phyloP scores from a whole-genome alignment of 2,888 invertebrate species.

The Plagodis dolabraria region DNA sequence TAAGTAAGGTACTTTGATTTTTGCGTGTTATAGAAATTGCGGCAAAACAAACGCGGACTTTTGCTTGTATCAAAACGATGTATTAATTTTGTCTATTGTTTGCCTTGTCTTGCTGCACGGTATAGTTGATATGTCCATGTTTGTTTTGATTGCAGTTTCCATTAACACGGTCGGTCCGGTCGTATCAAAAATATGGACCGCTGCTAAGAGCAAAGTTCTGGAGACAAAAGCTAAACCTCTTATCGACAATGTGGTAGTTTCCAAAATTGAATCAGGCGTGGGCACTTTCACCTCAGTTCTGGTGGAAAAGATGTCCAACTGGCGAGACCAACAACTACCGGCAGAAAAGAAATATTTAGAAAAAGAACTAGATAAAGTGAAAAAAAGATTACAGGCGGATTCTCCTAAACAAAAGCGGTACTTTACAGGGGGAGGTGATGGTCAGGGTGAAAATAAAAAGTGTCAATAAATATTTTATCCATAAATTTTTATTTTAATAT shows the following conservation, averaged over 20 bases:
- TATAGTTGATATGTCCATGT: slow-evolving; percentile 39
- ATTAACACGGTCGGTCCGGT: slow-evolving; percentile 59
- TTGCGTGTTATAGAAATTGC: slow-evolving; percentile 52
- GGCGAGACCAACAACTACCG: slow-evolving; percentile 57
- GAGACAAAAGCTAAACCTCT: slow-evolving; percentile 54
- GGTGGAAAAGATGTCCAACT: slow-evolving; percentile 44
- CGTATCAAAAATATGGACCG: slow-evolving; percentile 58
- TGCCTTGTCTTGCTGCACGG: slow-evolving; percentile 12
- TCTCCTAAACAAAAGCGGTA: background rate
- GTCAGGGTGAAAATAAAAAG: background rate
- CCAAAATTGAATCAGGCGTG: slow-evolving; percentile 53
- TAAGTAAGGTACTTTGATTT: slow-evolving; percentile 16
- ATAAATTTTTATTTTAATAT: too few species aligned
- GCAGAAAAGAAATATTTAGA: slow-evolving; percentile 63
- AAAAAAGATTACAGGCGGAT: slow-evolving; percentile 42
- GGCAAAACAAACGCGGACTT: slow-evolving; percentile 64
- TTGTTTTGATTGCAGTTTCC: slow-evolving; percentile 77
- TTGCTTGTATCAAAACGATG: background rate
- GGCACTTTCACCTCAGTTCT: slow-evolving; percentile 41
- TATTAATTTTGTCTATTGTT: too few species aligned
- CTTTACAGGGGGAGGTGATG: background rate
- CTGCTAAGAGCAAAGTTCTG: slow-evolving; percentile 50
- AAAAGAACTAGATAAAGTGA: slow-evolving; percentile 58
- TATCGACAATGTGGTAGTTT: slow-evolving; percentile 55
- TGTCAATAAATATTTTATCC: too few species aligned